Evolutionary conservation across 2,888 invertebrate species (phyloP).

Genomic region (Rhodophaea formosa): DNA sequence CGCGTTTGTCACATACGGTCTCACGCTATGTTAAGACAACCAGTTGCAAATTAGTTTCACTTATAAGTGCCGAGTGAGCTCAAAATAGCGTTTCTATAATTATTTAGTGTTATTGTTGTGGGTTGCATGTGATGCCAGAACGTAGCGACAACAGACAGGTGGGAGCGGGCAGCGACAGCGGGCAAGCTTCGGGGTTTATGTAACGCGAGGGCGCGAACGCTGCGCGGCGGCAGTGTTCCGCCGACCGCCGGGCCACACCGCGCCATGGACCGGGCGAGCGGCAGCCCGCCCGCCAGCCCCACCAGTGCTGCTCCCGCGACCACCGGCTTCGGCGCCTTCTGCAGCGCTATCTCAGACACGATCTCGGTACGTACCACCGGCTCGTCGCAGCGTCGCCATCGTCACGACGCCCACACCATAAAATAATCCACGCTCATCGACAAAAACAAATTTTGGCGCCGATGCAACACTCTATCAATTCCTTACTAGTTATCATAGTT

Average conservation of each 20-base stretch:
- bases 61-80: conserved; percentile 51
- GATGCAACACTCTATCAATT: conserved; percentile 46
- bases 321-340: conserved; percentile 76
- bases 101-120: conserved; percentile 77
- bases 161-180: conserved; percentile 60
- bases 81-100: conserved; percentile 73
- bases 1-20: not conserved
- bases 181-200: conserved; percentile 59
- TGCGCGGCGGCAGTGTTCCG: conserved; percentile 65
- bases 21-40: conserved; percentile 19
- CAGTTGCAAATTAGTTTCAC: conserved; percentile 52
- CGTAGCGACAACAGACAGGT: conserved; percentile 74
- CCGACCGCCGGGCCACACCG: conserved; percentile 57
- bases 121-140: conserved; percentile 71
- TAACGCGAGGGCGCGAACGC: conserved; percentile 60
- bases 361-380: conserved; percentile 68
- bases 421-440: conserved; percentile 37
- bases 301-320: conserved; percentile 54
- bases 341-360: conserved; percentile 76
- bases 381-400: conserved; percentile 27
- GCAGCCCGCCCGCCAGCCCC: conserved; percentile 53
- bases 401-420: conserved; percentile 29
- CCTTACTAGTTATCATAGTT: conserved; percentile 39
- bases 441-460: conserved; percentile 58
- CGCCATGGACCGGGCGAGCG: conserved; percentile 63